A percentile compares a stretch with the other conserved stretches of the same genome.
Evolutionary conservation across 2,797 vertebrate genomes (phyloP).

Genomic region (Carduelis carduelis): DNA sequence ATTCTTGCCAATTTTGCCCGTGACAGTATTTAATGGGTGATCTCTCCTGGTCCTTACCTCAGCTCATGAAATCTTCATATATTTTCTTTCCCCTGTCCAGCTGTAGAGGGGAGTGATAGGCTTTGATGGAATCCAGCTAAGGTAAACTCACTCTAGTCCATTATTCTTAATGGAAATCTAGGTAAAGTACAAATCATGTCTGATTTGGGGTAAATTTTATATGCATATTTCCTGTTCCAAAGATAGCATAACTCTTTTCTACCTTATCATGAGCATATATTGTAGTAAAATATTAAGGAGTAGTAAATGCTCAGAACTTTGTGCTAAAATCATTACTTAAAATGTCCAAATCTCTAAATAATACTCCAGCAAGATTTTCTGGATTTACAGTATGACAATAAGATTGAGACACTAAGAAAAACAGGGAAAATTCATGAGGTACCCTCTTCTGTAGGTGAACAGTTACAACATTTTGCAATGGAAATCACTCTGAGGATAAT

Average conservation of each 20-base stretch:
- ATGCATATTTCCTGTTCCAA: not conserved
- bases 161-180: not conserved
- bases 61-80: not conserved
- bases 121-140: not conserved
- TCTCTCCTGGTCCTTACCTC: not conserved
- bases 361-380: not conserved
- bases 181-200: not conserved
- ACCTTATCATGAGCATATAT: not conserved
- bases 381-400: not conserved
- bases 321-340: not conserved
- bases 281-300: not conserved
- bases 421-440: not conserved
- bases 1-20: accelerated
- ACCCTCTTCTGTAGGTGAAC: not conserved
- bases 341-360: not conserved
- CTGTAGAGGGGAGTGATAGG: too few relatives aligned
- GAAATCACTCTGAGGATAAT: not conserved
- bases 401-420: not conserved
- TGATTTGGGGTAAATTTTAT: not conserved
- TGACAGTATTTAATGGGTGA: not conserved
- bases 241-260: not conserved
- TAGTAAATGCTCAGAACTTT: not conserved
- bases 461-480: not conserved
- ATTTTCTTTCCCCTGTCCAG: not conserved
- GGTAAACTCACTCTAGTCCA: not conserved